A percentile compares a stretch with the other conserved stretches of the same genome.
These are phyloP conservation scores for Diacarnus erythraeanus DNA, from an alignment of 37 sponge, comb jelly and placozoan species.

Conservation along the genomic window DNA sequence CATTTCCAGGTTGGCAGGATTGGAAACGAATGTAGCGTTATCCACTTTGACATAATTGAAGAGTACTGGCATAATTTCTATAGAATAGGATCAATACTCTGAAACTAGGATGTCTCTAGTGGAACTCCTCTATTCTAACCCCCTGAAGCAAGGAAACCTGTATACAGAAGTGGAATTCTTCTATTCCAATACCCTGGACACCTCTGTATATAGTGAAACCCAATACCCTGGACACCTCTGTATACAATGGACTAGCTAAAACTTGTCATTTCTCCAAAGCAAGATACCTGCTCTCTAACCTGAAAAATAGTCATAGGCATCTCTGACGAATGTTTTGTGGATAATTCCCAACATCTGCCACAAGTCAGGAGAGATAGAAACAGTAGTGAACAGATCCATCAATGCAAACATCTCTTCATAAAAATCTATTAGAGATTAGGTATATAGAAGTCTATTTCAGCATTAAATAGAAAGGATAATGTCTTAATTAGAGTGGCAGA, in stretches of 20 bases:
- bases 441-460: no score
- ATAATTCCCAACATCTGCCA: conserved; percentile 82
- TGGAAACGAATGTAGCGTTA: conserved; percentile 71
- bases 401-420: conserved; percentile 92
- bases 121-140: no score
- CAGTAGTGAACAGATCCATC: conserved; percentile 68
- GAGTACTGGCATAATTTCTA: conserved; percentile 83
- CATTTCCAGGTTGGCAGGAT: conserved; percentile 74
- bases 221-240: no score
- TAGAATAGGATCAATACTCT: no score
- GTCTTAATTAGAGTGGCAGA: no score
- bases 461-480: no score
- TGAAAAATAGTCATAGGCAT: conserved; percentile 88
- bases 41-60: conserved; percentile 90
- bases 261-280: no score
- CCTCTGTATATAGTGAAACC: no score
- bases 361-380: conserved; percentile 70
- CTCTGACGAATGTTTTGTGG: conserved; percentile 77
- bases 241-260: no score
- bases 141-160: neutral
- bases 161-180: neutral
- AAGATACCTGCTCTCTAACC: conserved; percentile 36
- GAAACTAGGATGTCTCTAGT: no score
- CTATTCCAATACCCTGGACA: no score
- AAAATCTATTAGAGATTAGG: conserved; percentile 56